Conservation (phyloP, 1,140 invertebrate genomes). For the Drusus annulatus region DNA sequence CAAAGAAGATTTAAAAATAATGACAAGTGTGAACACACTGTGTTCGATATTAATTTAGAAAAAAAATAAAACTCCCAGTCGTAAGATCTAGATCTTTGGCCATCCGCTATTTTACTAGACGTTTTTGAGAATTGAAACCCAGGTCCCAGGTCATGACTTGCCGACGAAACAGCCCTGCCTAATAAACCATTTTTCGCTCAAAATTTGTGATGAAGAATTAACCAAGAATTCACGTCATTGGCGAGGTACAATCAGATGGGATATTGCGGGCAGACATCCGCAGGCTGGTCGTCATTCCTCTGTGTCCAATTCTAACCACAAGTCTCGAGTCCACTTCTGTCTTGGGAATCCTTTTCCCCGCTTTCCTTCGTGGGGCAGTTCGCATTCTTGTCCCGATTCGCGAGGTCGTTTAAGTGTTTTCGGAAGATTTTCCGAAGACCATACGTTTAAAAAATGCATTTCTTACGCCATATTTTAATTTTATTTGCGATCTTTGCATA, state of each 20-base stretch:
- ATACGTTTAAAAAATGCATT: background rate
- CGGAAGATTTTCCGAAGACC: background rate
- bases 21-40: no score
- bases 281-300: constrained; percentile 12
- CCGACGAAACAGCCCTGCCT: no score
- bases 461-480: background rate
- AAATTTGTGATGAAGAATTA: background rate
- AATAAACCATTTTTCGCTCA: no score
- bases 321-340: background rate
- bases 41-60: no score
- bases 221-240: constrained; percentile 5
- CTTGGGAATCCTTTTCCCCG: background rate
- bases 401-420: background rate
- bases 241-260: constrained; percentile 24
- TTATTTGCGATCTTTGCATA: background rate
- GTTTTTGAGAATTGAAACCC: no score
- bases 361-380: background rate
- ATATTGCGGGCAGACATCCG: constrained; percentile 40
- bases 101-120: no score
- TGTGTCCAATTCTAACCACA: constrained; percentile 4
- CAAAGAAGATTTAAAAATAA: no score
- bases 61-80: no score
- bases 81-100: no score
- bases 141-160: no score
- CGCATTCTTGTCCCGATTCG: background rate